These are phyloP conservation scores for Metalampra italica DNA, from an alignment of 2,888 invertebrate genomes.

Conservation along the genomic window DNA sequence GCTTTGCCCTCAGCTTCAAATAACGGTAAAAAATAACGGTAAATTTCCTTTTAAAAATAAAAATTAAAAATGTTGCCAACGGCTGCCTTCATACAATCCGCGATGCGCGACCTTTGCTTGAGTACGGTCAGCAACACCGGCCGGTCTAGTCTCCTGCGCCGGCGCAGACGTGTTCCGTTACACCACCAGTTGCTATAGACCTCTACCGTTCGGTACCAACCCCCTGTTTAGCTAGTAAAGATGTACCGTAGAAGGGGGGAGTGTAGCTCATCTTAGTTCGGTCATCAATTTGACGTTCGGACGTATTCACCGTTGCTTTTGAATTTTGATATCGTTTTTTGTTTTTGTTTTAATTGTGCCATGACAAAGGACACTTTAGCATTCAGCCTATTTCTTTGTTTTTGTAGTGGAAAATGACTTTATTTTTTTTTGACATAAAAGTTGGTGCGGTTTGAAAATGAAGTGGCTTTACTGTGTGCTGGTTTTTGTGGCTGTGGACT, in stretches of 20 bases:
- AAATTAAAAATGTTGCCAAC: constrained; percentile 42
- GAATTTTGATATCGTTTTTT: constrained; percentile 1
- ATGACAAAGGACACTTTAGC: background rate
- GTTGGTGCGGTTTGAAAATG: background rate
- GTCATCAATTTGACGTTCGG: background rate
- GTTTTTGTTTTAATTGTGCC: background rate
- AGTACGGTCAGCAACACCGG: constrained; percentile 10
- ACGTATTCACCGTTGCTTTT: constrained; percentile 10
- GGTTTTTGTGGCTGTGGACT: constrained; percentile 19
- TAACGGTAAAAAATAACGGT: too few species aligned
- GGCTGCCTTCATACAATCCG: constrained; percentile 28
- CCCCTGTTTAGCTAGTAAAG: too few species aligned
- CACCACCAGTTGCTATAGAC: background rate
- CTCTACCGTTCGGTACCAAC: too few species aligned
- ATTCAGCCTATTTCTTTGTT: background rate
- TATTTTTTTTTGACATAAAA: background rate
- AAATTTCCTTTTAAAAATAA: background rate
- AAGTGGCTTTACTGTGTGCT: constrained; percentile 15
- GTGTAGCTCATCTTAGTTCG: too few species aligned
- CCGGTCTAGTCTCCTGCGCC: constrained; percentile 30
- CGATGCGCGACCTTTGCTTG: constrained; percentile 16
- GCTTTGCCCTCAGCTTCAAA: too few species aligned
- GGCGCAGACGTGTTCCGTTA: constrained; percentile 23
- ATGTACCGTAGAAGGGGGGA: too few species aligned
- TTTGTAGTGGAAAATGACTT: background rate